Evolutionary conservation across 2,888 invertebrate species (phyloP), one percentile per base, ranked within the genome.

Genomic region (Bugulina stolonifera): DNA sequence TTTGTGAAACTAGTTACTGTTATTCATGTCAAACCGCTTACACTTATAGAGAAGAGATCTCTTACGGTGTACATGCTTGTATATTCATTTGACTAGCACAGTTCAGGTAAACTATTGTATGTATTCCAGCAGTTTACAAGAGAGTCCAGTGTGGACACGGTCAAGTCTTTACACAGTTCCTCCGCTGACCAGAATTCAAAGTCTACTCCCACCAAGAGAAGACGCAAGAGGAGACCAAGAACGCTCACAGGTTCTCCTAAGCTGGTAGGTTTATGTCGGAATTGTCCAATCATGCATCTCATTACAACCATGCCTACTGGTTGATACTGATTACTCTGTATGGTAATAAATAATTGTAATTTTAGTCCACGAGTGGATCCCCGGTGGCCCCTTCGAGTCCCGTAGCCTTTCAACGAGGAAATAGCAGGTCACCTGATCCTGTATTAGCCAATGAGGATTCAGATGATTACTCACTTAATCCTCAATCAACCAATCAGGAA

Each of bases 61-160:
- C n/a, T n/a, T n/a, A n/a, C n/a, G n/a, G n/a, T n/a, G n/a, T n/a
- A n/a, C n/a, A n/a, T n/a, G n/a, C n/a, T n/a, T n/a, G n/a, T n/a
- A n/a, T n/a, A n/a, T n/a, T n/a, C n/a, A n/a, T 14, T 10, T 52
- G 22, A 52, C 52, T 14, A 52, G 52, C 52, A 52, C 52, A 52
- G 22, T 52, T 52, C 52, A 14, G 22, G 14, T 14, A 52, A 52
- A 14, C 52, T 52, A 52, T 57, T 23, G n/a, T 57, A 5, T 18
- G 23, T 57, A 25, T 57, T 14, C 25, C 25, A n/a, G 18, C 23
- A 57, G 57, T n/a, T 57, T 57, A 25, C 14, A 5, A 57, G 57
- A 25, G 57, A 57, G 57, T 57, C 57, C 14, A 57, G 57, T 25
- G 57, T 23, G 23, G 57, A 57, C 23, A 57, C 57, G 5, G 57